Percentiles rank a stretch among this genome's conserved stretches.
Evolutionary conservation across 2,113 vertebrate genomes (phyloP).

Genomic region (Marcusenius ussheri): DNA sequence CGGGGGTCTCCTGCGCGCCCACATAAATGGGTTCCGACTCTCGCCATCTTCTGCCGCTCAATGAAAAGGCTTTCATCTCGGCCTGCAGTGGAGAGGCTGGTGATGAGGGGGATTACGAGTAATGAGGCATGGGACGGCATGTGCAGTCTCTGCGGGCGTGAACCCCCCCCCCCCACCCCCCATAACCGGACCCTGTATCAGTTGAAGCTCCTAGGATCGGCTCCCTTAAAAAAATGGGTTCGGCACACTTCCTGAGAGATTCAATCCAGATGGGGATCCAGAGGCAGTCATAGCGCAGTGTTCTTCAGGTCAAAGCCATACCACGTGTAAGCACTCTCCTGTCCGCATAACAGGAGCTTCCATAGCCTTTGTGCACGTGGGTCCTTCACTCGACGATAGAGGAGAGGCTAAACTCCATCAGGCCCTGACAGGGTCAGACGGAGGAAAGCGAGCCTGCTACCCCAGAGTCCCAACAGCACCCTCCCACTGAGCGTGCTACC

Average conservation of each 20-base stretch:
- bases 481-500: neutral
- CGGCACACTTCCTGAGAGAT: neutral
- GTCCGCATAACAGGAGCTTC: neutral
- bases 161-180: neutral
- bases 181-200: neutral
- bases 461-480: neutral
- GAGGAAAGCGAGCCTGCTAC: neutral
- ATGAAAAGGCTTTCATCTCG: neutral
- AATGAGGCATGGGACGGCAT: constrained; percentile 49
- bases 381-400: neutral
- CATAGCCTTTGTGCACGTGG: neutral
- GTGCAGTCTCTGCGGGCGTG: constrained; percentile 12
- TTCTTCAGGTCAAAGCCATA: neutral
- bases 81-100: neutral
- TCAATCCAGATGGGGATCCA: neutral
- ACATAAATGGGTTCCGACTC: neutral
- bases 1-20: neutral
- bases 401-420: neutral
- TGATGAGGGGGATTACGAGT: constrained; percentile 42
- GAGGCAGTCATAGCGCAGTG: neutral
- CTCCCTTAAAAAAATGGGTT: neutral
- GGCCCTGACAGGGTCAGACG: neutral
- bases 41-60: neutral
- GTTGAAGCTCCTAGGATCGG: neutral
- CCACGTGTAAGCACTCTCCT: neutral